phyloP scores from a whole-genome alignment of 1,140 invertebrate species.

The Sipha flava region DNA sequence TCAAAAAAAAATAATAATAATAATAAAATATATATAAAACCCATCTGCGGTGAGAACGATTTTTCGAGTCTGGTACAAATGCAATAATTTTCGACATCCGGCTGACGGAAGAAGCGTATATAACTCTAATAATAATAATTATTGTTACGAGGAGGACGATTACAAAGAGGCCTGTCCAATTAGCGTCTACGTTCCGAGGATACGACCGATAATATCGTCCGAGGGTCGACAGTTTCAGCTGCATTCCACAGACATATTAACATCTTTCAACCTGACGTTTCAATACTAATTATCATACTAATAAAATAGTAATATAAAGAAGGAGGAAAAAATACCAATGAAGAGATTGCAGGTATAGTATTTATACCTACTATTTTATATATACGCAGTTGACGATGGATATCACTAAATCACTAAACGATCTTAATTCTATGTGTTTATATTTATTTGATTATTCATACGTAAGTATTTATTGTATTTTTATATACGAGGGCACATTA shows the following conservation, averaged over 20 bases:
- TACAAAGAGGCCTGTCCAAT: conserved; percentile 25
- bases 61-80: conserved; percentile 18
- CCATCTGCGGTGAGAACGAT: conserved; percentile 28
- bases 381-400: background rate
- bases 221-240: conserved; percentile 28
- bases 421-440: background rate
- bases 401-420: background rate
- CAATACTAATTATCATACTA: conserved; percentile 24
- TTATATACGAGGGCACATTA: too few species aligned
- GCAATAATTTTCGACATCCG: conserved; percentile 31
- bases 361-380: too few species aligned
- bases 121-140: conserved; percentile 26
- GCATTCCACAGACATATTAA: conserved; percentile 27
- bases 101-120: conserved; percentile 20
- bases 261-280: conserved; percentile 20
- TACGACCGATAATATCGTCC: conserved; percentile 21
- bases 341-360: background rate
- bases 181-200: conserved; percentile 17
- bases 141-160: conserved; percentile 21
- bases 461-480: too few species aligned
- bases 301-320: conserved; percentile 1
- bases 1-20: background rate
- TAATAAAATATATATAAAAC: background rate
- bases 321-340: background rate
- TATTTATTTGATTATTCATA: too few species aligned